Conservation (phyloP, 1,140 invertebrate genomes). For the Nymphalis io region DNA sequence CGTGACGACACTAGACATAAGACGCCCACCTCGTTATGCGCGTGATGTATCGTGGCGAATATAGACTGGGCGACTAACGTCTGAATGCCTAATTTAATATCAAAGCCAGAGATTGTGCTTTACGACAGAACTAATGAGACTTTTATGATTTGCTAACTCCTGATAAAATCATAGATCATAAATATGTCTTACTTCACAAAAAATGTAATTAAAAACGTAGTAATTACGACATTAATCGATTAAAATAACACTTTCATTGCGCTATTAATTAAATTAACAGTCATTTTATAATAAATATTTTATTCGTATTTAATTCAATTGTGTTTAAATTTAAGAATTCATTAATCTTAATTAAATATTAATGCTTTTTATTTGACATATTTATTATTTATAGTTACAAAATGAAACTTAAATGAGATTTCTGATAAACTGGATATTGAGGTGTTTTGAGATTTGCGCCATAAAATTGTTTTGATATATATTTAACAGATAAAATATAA, state of each 20-base stretch:
- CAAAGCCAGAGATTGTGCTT: constrained; percentile 6
- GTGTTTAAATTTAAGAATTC: neutral
- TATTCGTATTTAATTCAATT: neutral
- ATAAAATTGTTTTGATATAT: neutral
- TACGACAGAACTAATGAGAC: neutral
- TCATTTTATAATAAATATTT: neutral
- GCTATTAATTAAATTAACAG: constrained; percentile 7
- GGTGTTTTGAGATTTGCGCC: neutral
- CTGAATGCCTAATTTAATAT: constrained; percentile 37
- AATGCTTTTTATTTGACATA: neutral
- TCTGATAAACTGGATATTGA: neutral
- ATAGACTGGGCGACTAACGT: constrained; percentile 26
- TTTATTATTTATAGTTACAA: neutral
- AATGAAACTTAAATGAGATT: neutral
- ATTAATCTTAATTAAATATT: neutral
- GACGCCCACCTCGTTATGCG: constrained; percentile 47
- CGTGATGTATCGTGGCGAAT: constrained; percentile 37
- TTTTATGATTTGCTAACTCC: constrained; percentile 4
- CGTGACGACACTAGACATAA: neutral
- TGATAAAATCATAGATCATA: constrained; percentile 3
- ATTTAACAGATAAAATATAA: neutral
- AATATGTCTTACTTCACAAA: neutral
- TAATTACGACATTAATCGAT: constrained; percentile 2
- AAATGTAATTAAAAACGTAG: neutral
- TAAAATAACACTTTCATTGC: constrained; percentile 1